These are phyloP conservation scores for Chloromyia formosa DNA, from an alignment of 2,888 invertebrate genomes.

Conservation along the genomic window DNA sequence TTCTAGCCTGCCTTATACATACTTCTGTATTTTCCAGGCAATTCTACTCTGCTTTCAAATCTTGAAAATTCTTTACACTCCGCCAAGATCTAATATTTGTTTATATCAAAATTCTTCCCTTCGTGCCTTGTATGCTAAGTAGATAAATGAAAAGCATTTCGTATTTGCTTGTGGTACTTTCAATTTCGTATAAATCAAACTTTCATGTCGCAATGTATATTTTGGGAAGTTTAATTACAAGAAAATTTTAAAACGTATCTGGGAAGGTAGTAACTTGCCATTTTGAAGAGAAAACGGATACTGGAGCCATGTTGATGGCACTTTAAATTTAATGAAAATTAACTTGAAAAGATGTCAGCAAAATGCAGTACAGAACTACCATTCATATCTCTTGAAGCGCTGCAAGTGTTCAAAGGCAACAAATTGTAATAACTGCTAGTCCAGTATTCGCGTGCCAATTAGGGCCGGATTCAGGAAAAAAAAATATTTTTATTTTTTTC, in stretches of 20 bases:
- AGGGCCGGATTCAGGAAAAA: too few relatives aligned
- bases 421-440: too few relatives aligned
- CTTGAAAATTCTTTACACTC: background rate
- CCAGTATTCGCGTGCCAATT: too few relatives aligned
- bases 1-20: background rate
- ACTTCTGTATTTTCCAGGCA: background rate
- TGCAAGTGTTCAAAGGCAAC: too few relatives aligned
- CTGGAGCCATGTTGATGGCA: too few relatives aligned
- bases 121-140: slow-evolving; percentile 6
- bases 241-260: background rate
- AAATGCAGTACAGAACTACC: too few relatives aligned
- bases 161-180: slow-evolving; percentile 46
- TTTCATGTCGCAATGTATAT: slow-evolving; percentile 1
- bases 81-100: background rate
- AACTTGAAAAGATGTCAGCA: too few relatives aligned
- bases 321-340: too few relatives aligned
- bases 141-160: slow-evolving; percentile 36
- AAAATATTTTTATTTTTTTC: too few relatives aligned
- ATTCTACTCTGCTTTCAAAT: background rate
- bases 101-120: background rate
- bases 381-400: too few relatives aligned
- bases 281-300: too few relatives aligned
- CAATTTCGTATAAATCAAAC: slow-evolving; percentile 48
- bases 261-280: too few relatives aligned
- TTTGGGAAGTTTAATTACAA: background rate